Percentiles rank a stretch among this genome's conserved stretches.
Evolutionary conservation across 2,113 vertebrate species (phyloP).

Genomic region (Passer montanus): DNA sequence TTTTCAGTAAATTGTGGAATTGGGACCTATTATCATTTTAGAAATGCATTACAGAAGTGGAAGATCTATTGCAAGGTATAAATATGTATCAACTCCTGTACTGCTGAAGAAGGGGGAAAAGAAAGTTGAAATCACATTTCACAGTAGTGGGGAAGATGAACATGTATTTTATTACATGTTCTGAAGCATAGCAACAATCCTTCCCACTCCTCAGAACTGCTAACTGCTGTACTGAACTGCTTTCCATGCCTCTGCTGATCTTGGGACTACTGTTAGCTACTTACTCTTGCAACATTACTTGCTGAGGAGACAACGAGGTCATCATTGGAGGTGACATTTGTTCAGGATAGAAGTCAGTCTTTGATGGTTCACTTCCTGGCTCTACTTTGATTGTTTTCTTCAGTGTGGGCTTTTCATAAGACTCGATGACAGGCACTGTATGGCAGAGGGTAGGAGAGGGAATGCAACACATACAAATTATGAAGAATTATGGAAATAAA

Average conservation of each 20-base stretch:
- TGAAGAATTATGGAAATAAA: not conserved
- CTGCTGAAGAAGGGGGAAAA: not conserved
- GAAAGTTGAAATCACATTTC: not conserved
- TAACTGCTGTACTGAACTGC: not conserved
- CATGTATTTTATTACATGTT: not conserved
- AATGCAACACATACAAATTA: not conserved
- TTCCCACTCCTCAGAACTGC: not conserved
- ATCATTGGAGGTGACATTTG: conserved; percentile 87
- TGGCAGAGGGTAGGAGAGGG: not conserved
- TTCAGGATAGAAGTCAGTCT: conserved; percentile 81
- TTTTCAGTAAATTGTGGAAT: not conserved
- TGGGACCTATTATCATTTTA: not conserved
- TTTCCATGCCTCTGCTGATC: not conserved
- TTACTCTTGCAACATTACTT: conserved; percentile 87
- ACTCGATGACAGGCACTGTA: conserved; percentile 80
- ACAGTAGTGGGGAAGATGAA: not conserved
- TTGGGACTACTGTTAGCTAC: conserved; percentile 56
- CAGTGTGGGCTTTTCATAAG: conserved; percentile 78
- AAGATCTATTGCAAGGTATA: not conserved
- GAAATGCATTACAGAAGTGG: not conserved
- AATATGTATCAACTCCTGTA: not conserved
- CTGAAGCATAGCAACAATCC: not conserved
- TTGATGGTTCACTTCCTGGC: conserved; percentile 75
- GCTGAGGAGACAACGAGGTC: conserved; percentile 80
- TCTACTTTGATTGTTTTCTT: conserved; percentile 92